A percentile compares a stretch with the other conserved stretches of the same genome.
phyloP scores from a whole-genome alignment of 1,140 invertebrate species.

The Sinonovacula constricta region DNA sequence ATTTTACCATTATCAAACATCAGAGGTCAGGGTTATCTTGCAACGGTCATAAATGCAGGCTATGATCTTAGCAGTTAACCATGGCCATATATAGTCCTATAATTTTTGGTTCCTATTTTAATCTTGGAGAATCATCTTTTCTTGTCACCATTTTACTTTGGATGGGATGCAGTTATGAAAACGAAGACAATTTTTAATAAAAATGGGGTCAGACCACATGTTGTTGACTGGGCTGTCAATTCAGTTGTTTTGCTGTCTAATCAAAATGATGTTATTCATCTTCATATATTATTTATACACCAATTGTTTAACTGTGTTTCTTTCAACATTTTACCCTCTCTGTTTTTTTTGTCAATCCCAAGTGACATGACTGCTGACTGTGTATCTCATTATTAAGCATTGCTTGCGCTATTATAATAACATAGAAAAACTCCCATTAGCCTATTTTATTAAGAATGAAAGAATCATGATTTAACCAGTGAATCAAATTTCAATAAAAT shows the following conservation, averaged over 20 bases:
- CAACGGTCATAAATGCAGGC: too few relatives aligned
- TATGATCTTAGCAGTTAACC: too few relatives aligned
- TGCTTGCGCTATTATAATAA: conserved; percentile 44
- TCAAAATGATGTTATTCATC: not conserved
- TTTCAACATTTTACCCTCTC: not conserved
- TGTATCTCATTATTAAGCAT: not conserved
- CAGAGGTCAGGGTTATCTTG: too few relatives aligned
- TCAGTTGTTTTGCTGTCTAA: not conserved
- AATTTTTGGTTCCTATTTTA: too few relatives aligned
- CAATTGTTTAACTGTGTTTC: not conserved
- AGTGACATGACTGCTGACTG: not conserved
- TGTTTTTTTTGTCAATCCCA: not conserved
- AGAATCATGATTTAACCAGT: conserved; percentile 56
- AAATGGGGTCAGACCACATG: too few relatives aligned
- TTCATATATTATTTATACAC: not conserved
- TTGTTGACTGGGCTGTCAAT: not conserved
- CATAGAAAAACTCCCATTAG: conserved; percentile 52
- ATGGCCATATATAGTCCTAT: too few relatives aligned
- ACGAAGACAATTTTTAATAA: too few relatives aligned
- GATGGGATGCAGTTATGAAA: too few relatives aligned
- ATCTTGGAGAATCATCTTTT: too few relatives aligned
- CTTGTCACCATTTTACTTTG: too few relatives aligned
- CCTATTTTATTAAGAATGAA: conserved; percentile 52
- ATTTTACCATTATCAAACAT: too few relatives aligned
- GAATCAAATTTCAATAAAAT: conserved; percentile 51